Evolutionary conservation across 2,113 vertebrate genomes (phyloP).

Genomic region (Holacanthus passer): DNA sequence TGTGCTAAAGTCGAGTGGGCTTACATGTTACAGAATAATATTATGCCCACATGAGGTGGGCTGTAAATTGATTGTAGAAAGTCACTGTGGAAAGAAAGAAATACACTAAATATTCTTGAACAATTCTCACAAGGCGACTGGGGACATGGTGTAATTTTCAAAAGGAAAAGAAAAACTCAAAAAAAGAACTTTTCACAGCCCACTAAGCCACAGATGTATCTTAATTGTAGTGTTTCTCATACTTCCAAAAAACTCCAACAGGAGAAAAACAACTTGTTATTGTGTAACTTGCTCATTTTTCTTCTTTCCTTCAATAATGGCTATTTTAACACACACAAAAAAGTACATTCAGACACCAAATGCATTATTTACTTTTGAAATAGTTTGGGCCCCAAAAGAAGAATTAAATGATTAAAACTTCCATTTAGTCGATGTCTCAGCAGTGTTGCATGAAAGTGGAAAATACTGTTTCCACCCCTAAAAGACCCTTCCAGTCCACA

Average conservation of each 20-base stretch:
- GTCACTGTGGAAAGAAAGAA: background rate
- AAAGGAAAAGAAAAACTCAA: background rate
- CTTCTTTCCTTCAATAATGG: no score
- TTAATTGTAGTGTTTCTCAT: background rate
- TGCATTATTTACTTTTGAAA: no score
- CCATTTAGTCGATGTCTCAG: no score
- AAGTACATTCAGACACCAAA: no score
- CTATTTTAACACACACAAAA: no score
- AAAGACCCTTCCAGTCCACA: no score
- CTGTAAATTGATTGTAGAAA: constrained; percentile 24
- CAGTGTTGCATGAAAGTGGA: no score
- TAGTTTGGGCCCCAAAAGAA: no score
- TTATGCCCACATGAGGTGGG: constrained; percentile 1
- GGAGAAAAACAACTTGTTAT: background rate
- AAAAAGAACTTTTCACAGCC: background rate
- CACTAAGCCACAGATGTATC: background rate
- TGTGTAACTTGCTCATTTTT: background rate
- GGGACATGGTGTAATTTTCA: background rate
- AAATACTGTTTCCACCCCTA: no score
- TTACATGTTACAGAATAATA: constrained; percentile 25
- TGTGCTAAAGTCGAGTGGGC: constrained; percentile 9
- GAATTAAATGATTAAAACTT: no score
- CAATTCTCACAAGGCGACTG: background rate
- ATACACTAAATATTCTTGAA: background rate
- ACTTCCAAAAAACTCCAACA: background rate